Evolutionary conservation across 2,888 invertebrate species (phyloP).

Genomic region (Ctena decussata): DNA sequence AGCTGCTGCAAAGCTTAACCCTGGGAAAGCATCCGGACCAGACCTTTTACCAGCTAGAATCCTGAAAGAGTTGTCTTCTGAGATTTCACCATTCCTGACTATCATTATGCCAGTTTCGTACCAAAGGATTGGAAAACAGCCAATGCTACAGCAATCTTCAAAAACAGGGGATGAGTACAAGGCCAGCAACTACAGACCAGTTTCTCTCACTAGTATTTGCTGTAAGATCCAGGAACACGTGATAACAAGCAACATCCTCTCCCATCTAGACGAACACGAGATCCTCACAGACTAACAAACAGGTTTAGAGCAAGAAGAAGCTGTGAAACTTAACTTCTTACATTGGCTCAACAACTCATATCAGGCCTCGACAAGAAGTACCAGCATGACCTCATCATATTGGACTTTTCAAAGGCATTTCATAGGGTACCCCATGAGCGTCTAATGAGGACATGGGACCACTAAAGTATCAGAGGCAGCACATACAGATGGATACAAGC

Average conservation of each 20-base stretch:
- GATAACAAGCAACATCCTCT: background rate
- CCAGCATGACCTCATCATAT: background rate
- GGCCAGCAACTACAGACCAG: background rate
- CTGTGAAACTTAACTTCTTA: background rate
- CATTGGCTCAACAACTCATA: background rate
- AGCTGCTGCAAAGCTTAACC: background rate
- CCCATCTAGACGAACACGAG: background rate
- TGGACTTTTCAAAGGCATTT: background rate
- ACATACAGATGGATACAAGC: no score
- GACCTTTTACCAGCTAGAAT: background rate
- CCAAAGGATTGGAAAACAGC: background rate
- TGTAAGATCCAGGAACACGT: background rate
- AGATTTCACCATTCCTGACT: background rate
- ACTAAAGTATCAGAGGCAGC: no score
- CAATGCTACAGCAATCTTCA: background rate
- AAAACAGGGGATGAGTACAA: background rate
- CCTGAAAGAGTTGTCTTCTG: background rate
- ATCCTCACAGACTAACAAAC: background rate
- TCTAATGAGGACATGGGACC: background rate
- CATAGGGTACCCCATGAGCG: background rate
- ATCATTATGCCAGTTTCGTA: background rate
- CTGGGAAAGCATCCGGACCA: background rate
- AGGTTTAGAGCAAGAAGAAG: background rate
- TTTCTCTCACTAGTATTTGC: background rate
- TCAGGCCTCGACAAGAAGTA: background rate